Percentiles rank a stretch among this genome's conserved stretches.
Evolutionary conservation across 1,140 invertebrate species (phyloP).

Genomic region (Ips nitidus): DNA sequence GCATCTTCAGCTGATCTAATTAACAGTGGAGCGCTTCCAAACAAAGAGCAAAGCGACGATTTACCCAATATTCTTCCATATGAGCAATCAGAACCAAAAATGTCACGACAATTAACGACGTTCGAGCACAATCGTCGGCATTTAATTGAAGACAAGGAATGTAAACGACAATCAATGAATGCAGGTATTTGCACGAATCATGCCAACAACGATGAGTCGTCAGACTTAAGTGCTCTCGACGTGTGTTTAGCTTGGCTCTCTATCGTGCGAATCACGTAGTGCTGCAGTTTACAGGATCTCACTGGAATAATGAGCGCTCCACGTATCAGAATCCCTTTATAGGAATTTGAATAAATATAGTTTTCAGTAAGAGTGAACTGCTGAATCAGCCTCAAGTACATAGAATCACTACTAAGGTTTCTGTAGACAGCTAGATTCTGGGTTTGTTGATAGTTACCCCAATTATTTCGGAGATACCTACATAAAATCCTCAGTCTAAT

Average conservation of each 20-base stretch:
- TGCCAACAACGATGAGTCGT: slow-evolving; percentile 11
- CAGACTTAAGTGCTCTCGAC: slow-evolving; percentile 18
- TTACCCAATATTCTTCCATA: too few relatives aligned
- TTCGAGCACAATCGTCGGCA: neutral
- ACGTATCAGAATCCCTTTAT: slow-evolving; percentile 11
- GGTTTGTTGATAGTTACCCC: too few relatives aligned
- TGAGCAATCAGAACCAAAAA: neutral
- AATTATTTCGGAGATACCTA: too few relatives aligned
- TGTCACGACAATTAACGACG: neutral
- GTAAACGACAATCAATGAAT: slow-evolving; percentile 22
- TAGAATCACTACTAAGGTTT: too few relatives aligned
- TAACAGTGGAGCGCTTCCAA: too few relatives aligned
- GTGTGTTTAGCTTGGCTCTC: slow-evolving; percentile 24
- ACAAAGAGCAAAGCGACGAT: too few relatives aligned
- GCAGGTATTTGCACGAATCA: slow-evolving; percentile 26
- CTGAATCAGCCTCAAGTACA: too few relatives aligned
- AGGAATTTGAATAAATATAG: slow-evolving; percentile 3
- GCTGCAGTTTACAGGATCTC: slow-evolving; percentile 17
- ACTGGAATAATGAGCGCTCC: neutral
- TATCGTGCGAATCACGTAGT: slow-evolving; percentile 14
- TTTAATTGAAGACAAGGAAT: slow-evolving; percentile 18
- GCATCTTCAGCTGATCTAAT: too few relatives aligned
- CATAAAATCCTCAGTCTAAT: too few relatives aligned
- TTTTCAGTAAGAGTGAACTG: too few relatives aligned
- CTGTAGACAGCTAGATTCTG: too few relatives aligned